A percentile compares a stretch with the other conserved stretches of the same genome.
Evolutionary conservation across 2,113 vertebrate species (phyloP).

Genomic region (Tringa solitaria): DNA sequence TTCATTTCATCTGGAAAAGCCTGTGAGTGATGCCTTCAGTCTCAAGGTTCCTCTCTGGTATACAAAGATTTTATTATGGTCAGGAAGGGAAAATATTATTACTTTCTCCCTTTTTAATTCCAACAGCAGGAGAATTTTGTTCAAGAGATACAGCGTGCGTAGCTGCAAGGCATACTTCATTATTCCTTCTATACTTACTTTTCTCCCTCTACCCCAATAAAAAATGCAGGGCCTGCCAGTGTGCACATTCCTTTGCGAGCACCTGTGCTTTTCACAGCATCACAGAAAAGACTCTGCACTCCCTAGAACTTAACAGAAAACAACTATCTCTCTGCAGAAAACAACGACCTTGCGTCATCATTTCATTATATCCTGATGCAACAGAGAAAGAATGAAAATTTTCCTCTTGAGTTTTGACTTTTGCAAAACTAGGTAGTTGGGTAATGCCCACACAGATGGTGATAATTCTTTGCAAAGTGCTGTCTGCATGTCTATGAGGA

Average conservation of each 20-base stretch:
- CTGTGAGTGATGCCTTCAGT: not conserved
- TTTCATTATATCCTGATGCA: not conserved
- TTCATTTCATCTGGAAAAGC: conserved; percentile 42
- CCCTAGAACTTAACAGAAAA: not conserved
- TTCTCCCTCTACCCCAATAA: not conserved
- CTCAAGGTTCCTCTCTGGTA: conserved; percentile 38
- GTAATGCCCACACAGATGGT: not conserved
- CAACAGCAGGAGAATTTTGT: not conserved
- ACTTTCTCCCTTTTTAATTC: conserved; percentile 41
- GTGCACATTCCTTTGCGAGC: not conserved
- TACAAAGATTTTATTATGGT: conserved; percentile 5
- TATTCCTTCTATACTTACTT: not conserved
- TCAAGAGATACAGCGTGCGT: not conserved
- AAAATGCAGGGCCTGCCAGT: not conserved
- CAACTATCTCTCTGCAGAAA: not conserved
- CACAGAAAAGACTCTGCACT: not conserved
- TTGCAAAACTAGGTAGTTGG: not conserved
- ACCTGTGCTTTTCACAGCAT: not conserved
- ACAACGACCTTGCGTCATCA: not conserved
- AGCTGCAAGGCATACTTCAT: conserved; percentile 1
- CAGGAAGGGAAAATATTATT: conserved; percentile 43
- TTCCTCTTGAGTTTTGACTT: not conserved
- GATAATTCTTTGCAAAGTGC: not conserved
- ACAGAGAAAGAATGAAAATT: not conserved
- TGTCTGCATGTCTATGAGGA: not conserved